Evolutionary conservation across 2,888 invertebrate species (phyloP).

Genomic region (Leucophenga maculata): DNA sequence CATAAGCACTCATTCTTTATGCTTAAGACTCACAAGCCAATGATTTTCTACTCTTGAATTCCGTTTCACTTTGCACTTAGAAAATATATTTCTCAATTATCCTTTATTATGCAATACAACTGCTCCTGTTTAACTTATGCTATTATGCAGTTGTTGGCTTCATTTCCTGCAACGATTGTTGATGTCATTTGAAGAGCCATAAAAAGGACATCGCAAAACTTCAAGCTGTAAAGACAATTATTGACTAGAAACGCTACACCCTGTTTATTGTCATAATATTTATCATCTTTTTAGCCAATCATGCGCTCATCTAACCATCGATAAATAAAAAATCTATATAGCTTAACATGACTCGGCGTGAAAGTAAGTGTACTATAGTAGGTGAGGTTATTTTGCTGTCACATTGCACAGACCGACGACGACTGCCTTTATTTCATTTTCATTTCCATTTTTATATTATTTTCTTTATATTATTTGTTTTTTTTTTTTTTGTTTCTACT

Average conservation of each 20-base stretch:
- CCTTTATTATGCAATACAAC: no score
- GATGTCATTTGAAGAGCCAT: background rate
- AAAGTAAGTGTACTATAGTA: slow-evolving; percentile 50
- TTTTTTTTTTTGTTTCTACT: slow-evolving; percentile 18
- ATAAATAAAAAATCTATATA: slow-evolving; percentile 16
- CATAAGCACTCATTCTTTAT: no score
- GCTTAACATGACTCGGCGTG: slow-evolving; percentile 33
- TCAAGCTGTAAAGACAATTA: background rate
- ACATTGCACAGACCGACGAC: background rate
- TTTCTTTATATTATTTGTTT: slow-evolving; percentile 30
- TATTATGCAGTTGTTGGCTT: slow-evolving; percentile 6
- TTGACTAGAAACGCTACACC: background rate
- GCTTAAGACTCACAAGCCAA: no score
- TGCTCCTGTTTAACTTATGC: background rate
- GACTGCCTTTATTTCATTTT: slow-evolving; percentile 22
- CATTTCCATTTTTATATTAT: background rate
- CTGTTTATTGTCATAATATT: no score
- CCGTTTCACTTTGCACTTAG: no score
- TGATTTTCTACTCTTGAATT: no score
- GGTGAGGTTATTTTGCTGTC: slow-evolving; percentile 30
- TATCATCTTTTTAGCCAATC: background rate
- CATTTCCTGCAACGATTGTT: slow-evolving; percentile 9
- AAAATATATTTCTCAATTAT: no score
- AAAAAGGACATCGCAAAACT: background rate
- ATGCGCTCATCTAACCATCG: background rate